These are phyloP conservation scores for Stegodyphus mimosarum DNA, from an alignment of 1,140 invertebrate genomes.

Conservation along the genomic window DNA sequence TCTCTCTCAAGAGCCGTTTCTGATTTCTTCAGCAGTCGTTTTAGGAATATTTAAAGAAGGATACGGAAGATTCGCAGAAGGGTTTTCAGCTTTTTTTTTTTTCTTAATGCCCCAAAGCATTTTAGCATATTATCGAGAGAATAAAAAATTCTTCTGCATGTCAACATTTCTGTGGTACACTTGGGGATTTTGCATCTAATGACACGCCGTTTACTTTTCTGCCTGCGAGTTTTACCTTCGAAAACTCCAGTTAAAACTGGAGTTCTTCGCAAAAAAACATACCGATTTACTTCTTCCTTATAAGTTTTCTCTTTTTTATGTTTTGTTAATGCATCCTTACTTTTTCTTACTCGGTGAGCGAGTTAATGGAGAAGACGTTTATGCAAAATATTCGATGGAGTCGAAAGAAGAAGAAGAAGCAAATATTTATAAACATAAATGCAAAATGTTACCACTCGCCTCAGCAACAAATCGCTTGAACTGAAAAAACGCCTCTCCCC, in stretches of 20 bases:
- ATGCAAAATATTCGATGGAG: slow-evolving; percentile 33
- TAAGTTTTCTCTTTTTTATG: slow-evolving; percentile 16
- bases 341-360: slow-evolving; percentile 14
- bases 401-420: neutral
- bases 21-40: slow-evolving; percentile 13
- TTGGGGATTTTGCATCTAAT: slow-evolving; percentile 46
- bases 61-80: slow-evolving; percentile 12
- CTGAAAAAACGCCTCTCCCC: neutral
- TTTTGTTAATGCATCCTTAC: slow-evolving; percentile 19
- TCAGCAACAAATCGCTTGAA: slow-evolving; percentile 35
- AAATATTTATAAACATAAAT: slow-evolving; percentile 58
- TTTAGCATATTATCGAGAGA: slow-evolving; percentile 52
- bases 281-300: slow-evolving; percentile 28
- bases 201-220: slow-evolving; percentile 24
- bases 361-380: slow-evolving; percentile 51
- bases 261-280: slow-evolving; percentile 15
- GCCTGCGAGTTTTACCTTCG: slow-evolving; percentile 23
- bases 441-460: slow-evolving; percentile 32
- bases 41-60: slow-evolving; percentile 46
- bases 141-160: slow-evolving; percentile 24
- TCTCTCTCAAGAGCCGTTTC: neutral
- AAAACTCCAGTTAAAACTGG: slow-evolving; percentile 23
- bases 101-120: slow-evolving; percentile 43
- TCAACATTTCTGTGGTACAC: slow-evolving; percentile 20
- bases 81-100: neutral